Evolutionary conservation across 2,888 invertebrate genomes (phyloP).

Genomic region (Brenthis ino): DNA sequence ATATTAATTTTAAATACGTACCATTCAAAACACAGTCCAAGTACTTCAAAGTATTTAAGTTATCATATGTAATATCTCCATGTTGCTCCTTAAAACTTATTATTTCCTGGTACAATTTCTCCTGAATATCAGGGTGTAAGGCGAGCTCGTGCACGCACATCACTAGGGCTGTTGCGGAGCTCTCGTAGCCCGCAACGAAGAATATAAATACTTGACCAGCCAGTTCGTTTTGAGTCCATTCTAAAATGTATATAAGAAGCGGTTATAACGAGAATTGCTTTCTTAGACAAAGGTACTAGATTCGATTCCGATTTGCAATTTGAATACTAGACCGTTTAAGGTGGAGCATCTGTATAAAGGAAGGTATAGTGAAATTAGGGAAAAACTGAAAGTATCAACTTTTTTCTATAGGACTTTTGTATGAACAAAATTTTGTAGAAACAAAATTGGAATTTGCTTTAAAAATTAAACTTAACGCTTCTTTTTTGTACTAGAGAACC

Average conservation of each 20-base stretch:
- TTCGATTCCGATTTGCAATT: no score
- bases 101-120: conserved; percentile 65
- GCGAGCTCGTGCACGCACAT: conserved; percentile 70
- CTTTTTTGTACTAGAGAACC: no score
- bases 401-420: no score
- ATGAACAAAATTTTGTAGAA: no score
- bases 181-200: conserved; percentile 75
- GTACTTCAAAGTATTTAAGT: conserved; percentile 58
- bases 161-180: conserved; percentile 61
- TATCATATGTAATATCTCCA: conserved; percentile 53
- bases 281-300: no score
- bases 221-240: conserved; percentile 66
- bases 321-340: no score
- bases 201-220: conserved; percentile 73
- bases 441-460: no score
- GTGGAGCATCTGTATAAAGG: no score
- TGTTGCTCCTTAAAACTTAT: conserved; percentile 49
- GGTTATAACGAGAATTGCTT: no score
- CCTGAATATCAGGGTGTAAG: conserved; percentile 66
- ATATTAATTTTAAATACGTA: conserved; percentile 36
- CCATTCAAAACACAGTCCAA: conserved; percentile 66
- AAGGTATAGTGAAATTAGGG: no score
- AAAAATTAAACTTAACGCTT: no score
- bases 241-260: conserved; percentile 46
- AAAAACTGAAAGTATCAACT: no score